These are phyloP conservation scores for Pheucticus melanocephalus DNA, from an alignment of 2,113 vertebrate genomes.

Conservation along the genomic window DNA sequence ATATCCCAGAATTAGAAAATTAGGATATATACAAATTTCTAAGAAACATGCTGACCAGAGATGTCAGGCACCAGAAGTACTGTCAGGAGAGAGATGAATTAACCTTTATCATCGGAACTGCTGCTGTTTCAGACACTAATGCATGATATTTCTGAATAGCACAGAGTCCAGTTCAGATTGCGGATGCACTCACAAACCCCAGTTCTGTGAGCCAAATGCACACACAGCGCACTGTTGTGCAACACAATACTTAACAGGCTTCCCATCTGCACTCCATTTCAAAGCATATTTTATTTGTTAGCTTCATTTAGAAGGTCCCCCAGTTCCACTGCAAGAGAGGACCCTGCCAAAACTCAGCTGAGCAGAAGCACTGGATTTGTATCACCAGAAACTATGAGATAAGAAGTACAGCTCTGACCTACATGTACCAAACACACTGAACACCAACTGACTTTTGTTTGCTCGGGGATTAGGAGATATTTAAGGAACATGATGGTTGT, in stretches of 20 bases:
- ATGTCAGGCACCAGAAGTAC: background rate
- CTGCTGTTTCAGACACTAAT: background rate
- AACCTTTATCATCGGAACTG: background rate
- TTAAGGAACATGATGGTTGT: conserved; percentile 17
- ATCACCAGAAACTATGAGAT: background rate
- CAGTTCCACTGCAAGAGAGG: background rate
- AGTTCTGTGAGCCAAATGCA: background rate
- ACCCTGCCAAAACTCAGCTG: conserved; percentile 25
- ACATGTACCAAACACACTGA: background rate
- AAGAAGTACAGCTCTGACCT: background rate
- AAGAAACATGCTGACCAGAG: background rate
- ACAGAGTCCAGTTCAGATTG: background rate
- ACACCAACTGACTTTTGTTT: conserved; percentile 10
- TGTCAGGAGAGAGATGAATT: background rate
- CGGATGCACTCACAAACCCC: background rate
- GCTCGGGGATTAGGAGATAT: conserved; percentile 15
- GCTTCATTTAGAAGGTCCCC: conserved; percentile 32
- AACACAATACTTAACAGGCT: conserved; percentile 29
- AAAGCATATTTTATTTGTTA: conserved; percentile 64
- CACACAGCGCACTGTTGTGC: background rate
- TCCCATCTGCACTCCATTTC: conserved; percentile 58
- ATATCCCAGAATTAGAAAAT: background rate
- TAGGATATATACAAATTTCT: background rate
- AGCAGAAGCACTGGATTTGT: background rate
- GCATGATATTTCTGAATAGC: background rate